phyloP scores from a whole-genome alignment of 2,113 vertebrate species.

The Phaethornis superciliosus region DNA sequence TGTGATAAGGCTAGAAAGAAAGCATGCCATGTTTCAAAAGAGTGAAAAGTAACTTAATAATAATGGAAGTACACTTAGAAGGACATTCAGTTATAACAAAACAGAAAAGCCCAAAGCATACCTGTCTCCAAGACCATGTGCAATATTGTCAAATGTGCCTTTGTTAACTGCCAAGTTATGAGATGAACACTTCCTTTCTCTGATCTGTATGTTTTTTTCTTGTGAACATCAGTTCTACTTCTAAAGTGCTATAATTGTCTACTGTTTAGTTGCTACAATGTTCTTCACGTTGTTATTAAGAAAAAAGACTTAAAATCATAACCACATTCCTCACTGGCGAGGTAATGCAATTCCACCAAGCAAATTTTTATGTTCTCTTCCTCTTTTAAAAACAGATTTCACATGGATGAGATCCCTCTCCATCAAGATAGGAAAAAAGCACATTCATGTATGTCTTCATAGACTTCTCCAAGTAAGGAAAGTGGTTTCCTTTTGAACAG shows the following conservation, averaged over 20 bases:
- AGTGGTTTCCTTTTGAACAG: background rate
- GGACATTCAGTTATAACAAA: background rate
- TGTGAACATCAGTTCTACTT: background rate
- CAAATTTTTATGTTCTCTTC: background rate
- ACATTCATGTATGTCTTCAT: background rate
- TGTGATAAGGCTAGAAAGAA: conserved; percentile 18
- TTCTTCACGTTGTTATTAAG: background rate
- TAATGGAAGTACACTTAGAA: background rate
- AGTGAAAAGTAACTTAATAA: background rate
- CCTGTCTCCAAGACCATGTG: background rate
- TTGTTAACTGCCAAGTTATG: background rate
- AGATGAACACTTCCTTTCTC: background rate
- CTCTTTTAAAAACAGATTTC: background rate
- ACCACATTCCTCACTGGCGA: background rate
- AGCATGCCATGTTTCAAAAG: conserved; percentile 30
- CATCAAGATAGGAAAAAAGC: background rate
- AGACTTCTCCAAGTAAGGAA: background rate
- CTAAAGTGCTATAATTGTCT: background rate
- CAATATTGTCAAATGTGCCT: background rate
- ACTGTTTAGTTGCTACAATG: background rate
- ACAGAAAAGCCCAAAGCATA: background rate
- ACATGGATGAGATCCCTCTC: background rate
- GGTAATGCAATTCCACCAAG: background rate
- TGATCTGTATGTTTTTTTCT: background rate
- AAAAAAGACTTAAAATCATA: background rate